Base-by-base conservation (phyloP, 2,888 invertebrate genomes). In the Branchipolynoe longqiensis region DNA sequence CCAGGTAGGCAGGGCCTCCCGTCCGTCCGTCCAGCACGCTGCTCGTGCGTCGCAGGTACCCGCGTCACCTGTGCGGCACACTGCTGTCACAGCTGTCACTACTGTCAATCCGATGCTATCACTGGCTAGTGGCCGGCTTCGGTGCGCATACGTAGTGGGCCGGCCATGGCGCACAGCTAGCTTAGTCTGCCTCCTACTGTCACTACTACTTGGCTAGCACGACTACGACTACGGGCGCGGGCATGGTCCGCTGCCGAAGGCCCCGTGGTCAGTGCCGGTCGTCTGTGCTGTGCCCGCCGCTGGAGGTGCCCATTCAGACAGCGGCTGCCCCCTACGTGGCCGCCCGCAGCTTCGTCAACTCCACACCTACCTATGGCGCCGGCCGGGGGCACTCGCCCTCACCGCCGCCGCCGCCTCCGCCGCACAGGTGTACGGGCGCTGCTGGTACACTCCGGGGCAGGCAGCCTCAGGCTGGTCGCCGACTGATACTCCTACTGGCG, bases 291-390 rank as follows among this genome's bases (percentile, higher is more conserved):
- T 28, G 78, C n/a, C 78, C 78, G 40, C 78, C 78, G 54, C 78
- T 78, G 78, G 78, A 78, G 78, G 78, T 78, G 78, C 78, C 78
- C 78, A 78, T 78, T 48, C 78, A 78, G 54, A 54, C 25, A 12
- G 78, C 78, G 41, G 48, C n/a, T n/a, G 28, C 78, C 54, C 41
- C 78, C 28, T 33, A 28, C 22, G 69, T 69, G 69, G 36, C 38
- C 69, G 69, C 38, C 69, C 22, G 69, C 38, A 33, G 62, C 38
- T 14, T 62, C 2, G 62, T 12, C 69, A 36, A 69, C 14, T 8
- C 69, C 69, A 69, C 69, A 31, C 36, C 69, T 69, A 69, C 69
- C 69, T 69, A 69, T 33, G 69, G 69, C 69, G 38, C 36, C 33
- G 69, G 6, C 48, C 8, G 48, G 48, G 8, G 48, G 8, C 48